These are phyloP conservation scores for Hemiprocne comata DNA, from an alignment of 2,113 vertebrate species.

Conservation along the genomic window DNA sequence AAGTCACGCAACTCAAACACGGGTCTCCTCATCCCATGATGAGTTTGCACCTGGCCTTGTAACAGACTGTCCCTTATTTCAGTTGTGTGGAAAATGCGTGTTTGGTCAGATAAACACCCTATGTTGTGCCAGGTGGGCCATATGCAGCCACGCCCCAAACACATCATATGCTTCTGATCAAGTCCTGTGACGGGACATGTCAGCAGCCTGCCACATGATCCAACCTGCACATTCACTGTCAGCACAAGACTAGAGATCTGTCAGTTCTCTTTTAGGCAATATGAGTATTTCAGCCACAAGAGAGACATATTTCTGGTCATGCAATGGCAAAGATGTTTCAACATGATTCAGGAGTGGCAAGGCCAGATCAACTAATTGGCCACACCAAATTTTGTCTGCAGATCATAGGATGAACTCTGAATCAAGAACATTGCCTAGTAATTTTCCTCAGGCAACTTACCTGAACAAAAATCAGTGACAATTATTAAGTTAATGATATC, in stretches of 20 bases:
- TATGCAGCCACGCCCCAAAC: not conserved
- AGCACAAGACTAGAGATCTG: not conserved
- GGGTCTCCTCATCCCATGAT: rapidly evolving
- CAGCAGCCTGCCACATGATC: not conserved
- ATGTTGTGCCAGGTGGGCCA: not conserved
- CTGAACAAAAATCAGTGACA: not conserved
- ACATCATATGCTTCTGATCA: not conserved
- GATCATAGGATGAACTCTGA: not conserved
- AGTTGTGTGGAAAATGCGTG: not conserved
- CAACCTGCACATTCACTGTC: not conserved
- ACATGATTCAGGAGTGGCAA: not conserved
- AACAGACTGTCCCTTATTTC: not conserved
- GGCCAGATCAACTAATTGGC: not conserved
- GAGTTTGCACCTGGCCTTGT: not conserved
- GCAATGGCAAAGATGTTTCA: not conserved
- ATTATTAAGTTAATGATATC: not conserved
- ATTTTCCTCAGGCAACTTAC: not conserved
- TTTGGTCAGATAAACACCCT: not conserved
- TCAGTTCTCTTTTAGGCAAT: not conserved
- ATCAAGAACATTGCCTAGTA: not conserved
- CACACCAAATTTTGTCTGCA: not conserved
- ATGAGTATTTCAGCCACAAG: not conserved
- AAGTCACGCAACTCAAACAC: not conserved
- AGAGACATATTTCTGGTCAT: not conserved
- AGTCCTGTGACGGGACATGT: not conserved